Evolutionary conservation across 1,140 invertebrate species (phyloP).

Genomic region (Drosophila pandora): DNA sequence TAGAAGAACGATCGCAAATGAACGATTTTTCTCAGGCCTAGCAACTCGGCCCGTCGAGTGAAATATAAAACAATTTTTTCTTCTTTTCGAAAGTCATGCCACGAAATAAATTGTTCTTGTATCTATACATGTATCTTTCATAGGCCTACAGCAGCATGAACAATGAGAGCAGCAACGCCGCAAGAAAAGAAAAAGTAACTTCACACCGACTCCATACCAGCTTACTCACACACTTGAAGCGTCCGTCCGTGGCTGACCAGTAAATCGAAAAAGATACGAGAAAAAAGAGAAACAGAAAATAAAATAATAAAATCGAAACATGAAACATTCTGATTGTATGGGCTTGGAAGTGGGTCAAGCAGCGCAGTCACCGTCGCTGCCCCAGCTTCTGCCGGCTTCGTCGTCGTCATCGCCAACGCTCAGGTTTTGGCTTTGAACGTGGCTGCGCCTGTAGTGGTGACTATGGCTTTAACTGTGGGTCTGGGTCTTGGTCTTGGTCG

Average conservation of each 20-base stretch:
- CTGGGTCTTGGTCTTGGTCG: slow-evolving; percentile 35
- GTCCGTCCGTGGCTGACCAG: slow-evolving; percentile 41
- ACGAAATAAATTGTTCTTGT: slow-evolving; percentile 77
- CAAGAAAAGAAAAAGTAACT: slow-evolving; percentile 81
- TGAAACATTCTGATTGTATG: slow-evolving; percentile 83
- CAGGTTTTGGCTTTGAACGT: slow-evolving; percentile 62
- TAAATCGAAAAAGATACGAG: slow-evolving; percentile 75
- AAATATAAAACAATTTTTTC: slow-evolving; percentile 37
- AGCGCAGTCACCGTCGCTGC: slow-evolving; percentile 32
- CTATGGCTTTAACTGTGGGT: slow-evolving; percentile 29
- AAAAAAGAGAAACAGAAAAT: slow-evolving; percentile 79
- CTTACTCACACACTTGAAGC: slow-evolving; percentile 16
- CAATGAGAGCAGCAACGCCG: slow-evolving; percentile 76
- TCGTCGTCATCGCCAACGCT: slow-evolving; percentile 63
- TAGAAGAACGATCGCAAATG: slow-evolving; percentile 4
- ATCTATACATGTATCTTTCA: slow-evolving; percentile 62
- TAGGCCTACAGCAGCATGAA: slow-evolving; percentile 70
- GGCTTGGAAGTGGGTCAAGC: slow-evolving; percentile 76
- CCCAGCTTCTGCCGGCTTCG: slow-evolving; percentile 26
- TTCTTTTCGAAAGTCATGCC: slow-evolving; percentile 72
- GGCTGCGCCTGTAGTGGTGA: slow-evolving; percentile 14
- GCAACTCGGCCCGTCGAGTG: slow-evolving; percentile 15
- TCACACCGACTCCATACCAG: slow-evolving; percentile 43
- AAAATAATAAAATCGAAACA: slow-evolving; percentile 83
- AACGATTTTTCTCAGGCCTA: slow-evolving; percentile 19